Conservation (phyloP, 2,113 vertebrate species). For the Dipodomys ordii region DNA sequence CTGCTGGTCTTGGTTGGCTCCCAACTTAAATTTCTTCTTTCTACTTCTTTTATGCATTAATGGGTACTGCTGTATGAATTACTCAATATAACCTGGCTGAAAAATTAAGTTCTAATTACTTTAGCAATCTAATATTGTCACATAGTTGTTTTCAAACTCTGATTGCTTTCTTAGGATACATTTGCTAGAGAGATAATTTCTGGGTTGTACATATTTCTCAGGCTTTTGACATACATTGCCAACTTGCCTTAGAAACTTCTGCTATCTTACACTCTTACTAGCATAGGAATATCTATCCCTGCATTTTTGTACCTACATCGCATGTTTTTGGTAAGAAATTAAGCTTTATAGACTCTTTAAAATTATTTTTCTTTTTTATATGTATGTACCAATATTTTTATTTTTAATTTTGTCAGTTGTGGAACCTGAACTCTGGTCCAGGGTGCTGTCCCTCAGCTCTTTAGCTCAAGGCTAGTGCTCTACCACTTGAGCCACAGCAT, state of each 20-base stretch:
- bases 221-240: background rate
- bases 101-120: slow-evolving; percentile 52
- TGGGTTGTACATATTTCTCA: background rate
- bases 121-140: slow-evolving; percentile 42
- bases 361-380: background rate
- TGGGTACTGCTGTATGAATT: background rate
- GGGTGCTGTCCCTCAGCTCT: too few relatives aligned
- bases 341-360: background rate
- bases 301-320: background rate
- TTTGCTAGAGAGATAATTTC: slow-evolving; percentile 3
- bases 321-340: slow-evolving; percentile 41
- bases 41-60: slow-evolving; percentile 44
- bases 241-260: background rate
- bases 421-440: too few relatives aligned
- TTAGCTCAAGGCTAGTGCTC: too few relatives aligned
- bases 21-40: slow-evolving; percentile 28
- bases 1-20: background rate
- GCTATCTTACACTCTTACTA: background rate
- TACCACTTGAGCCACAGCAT: too few relatives aligned
- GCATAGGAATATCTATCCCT: background rate
- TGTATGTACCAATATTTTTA: too few relatives aligned
- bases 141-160: slow-evolving; percentile 28
- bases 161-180: background rate
- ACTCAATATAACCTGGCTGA: background rate
- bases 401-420: too few relatives aligned